Conservation (phyloP, 30 jellyfish, hydroid and myxozoan genomes). For the Cassiopea andromeda region DNA sequence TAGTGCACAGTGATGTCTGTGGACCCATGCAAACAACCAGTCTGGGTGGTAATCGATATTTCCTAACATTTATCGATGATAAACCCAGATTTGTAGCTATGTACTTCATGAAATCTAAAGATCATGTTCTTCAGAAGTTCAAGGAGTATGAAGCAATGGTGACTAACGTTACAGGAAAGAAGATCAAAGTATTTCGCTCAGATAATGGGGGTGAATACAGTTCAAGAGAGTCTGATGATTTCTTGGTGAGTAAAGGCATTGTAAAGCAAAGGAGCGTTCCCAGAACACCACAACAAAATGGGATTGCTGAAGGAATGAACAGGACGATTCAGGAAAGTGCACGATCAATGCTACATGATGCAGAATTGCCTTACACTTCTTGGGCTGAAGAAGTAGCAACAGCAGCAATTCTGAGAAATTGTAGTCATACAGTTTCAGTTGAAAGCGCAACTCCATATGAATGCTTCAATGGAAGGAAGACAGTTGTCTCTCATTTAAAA, state of each 20-base stretch:
- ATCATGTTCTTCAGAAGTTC: constrained; percentile 37
- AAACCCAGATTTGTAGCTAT: constrained; percentile 38
- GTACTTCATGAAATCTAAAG: constrained; percentile 30
- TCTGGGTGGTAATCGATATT: constrained; percentile 51
- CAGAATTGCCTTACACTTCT: constrained; percentile 29
- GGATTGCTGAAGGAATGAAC: neutral
- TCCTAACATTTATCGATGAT: constrained; percentile 30
- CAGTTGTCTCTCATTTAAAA: constrained; percentile 28
- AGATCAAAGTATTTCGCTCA: constrained; percentile 27
- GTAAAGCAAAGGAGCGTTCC: constrained; percentile 24
- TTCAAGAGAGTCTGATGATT: constrained; percentile 40
- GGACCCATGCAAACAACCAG: constrained; percentile 37
- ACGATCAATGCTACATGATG: constrained; percentile 43
- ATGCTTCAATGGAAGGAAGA: constrained; percentile 1
- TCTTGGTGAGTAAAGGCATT: constrained; percentile 29
- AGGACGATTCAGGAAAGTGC: constrained; percentile 7
- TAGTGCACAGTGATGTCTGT: constrained; percentile 30
- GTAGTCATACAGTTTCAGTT: constrained; percentile 28
- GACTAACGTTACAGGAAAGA: constrained; percentile 31
- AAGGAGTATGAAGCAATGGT: constrained; percentile 45
- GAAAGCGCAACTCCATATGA: neutral
- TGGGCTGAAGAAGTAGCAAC: constrained; percentile 16
- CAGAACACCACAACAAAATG: constrained; percentile 24
- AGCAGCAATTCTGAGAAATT: constrained; percentile 9
- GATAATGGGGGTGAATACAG: constrained; percentile 69